Evolutionary conservation across 2,888 invertebrate genomes (phyloP).

Genomic region (Ctenicera cuprea): DNA sequence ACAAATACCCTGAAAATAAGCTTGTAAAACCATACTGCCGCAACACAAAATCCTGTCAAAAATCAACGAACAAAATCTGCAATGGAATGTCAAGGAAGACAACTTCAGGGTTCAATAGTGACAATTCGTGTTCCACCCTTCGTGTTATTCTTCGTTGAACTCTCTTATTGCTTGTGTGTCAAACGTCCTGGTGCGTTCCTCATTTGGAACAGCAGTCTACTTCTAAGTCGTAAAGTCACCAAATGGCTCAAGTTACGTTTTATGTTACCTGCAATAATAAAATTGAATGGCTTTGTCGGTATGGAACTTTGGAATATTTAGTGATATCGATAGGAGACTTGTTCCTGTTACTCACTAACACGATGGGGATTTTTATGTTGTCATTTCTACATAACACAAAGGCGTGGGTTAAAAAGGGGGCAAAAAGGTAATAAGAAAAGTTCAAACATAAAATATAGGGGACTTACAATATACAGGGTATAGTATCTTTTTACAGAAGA

Average conservation of each 20-base stretch:
- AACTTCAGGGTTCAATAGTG: background rate
- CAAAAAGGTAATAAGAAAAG: too few species aligned
- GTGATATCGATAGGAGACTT: background rate
- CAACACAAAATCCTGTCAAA: too few species aligned
- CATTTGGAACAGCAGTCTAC: constrained; percentile 5
- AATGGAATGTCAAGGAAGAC: background rate
- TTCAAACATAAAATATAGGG: too few species aligned
- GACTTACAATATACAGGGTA: too few species aligned
- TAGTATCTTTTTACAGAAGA: too few species aligned
- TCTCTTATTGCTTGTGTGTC: too few species aligned
- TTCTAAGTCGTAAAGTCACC: constrained; percentile 9
- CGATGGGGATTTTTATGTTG: background rate
- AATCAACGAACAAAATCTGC: too few species aligned
- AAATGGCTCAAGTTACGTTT: constrained; percentile 26
- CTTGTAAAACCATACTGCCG: too few species aligned
- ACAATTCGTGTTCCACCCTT: background rate
- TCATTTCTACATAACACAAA: too few species aligned
- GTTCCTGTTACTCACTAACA: constrained; percentile 8
- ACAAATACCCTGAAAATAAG: too few species aligned
- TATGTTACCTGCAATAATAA: constrained; percentile 22
- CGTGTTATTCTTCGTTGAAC: background rate
- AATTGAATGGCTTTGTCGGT: constrained; percentile 26
- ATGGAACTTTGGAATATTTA: constrained; percentile 15
- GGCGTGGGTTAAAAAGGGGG: too few species aligned
- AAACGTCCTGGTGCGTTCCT: background rate